Evolutionary conservation across 2,888 invertebrate genomes (phyloP).

Genomic region (Trypoxylon attenuatum): DNA sequence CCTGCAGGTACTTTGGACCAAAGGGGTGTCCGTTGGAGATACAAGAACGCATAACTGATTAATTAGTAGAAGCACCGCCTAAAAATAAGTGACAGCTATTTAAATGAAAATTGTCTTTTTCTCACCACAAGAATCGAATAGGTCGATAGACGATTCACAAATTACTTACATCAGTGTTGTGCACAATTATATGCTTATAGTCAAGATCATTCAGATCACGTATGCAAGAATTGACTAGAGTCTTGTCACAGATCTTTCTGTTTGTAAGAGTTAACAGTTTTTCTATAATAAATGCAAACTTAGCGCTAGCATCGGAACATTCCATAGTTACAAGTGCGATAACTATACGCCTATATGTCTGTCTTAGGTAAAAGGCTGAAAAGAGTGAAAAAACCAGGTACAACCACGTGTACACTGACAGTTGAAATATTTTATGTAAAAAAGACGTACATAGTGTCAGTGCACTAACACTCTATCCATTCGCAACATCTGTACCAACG

Average conservation of each 20-base stretch:
- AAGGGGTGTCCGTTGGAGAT: slow-evolving; percentile 53
- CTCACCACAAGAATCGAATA: too few species aligned
- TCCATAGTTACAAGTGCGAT: not conserved
- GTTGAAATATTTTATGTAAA: too few species aligned
- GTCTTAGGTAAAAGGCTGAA: too few species aligned
- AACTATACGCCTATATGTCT: too few species aligned
- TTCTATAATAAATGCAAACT: slow-evolving; percentile 57
- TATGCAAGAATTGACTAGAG: slow-evolving; percentile 76
- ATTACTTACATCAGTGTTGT: slow-evolving; percentile 73
- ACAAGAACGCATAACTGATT: slow-evolving; percentile 60
- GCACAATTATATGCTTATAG: slow-evolving; percentile 76
- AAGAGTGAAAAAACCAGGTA: too few species aligned
- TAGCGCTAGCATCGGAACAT: slow-evolving; percentile 21
- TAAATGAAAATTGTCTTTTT: too few species aligned
- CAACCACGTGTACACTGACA: too few species aligned
- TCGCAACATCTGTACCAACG: too few species aligned
- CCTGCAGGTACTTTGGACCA: slow-evolving; percentile 61
- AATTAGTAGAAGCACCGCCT: slow-evolving; percentile 59
- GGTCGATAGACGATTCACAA: not conserved
- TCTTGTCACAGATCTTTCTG: slow-evolving; percentile 57
- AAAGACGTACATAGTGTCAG: too few species aligned
- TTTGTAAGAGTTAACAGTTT: slow-evolving; percentile 57
- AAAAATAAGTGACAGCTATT: slow-evolving; percentile 11
- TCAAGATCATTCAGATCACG: slow-evolving; percentile 81
- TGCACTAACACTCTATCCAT: too few species aligned